Percentiles rank a stretch among this genome's conserved stretches.
Evolutionary conservation across 2,797 vertebrate species (phyloP).

Genomic region (Threskiornis aethiopicus): DNA sequence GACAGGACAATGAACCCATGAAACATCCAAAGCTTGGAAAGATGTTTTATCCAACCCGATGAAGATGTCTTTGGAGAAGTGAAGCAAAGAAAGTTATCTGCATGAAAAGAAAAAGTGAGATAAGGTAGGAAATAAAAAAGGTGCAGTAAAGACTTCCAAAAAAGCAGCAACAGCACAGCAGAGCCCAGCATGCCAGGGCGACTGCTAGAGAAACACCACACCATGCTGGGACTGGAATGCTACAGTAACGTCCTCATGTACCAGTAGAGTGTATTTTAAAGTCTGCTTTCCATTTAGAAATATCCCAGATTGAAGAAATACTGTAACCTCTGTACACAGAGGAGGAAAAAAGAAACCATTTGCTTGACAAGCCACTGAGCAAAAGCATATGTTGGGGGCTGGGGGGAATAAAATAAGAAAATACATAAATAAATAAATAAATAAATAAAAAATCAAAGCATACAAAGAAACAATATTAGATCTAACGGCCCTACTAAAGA

Average conservation of each 20-base stretch:
- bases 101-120: conserved; percentile 75
- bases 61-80: conserved; percentile 86
- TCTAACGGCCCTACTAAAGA: not conserved
- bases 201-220: conserved; percentile 11
- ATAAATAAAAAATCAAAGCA: not conserved
- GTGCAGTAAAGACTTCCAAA: conserved; percentile 65
- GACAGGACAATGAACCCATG: conserved; percentile 75
- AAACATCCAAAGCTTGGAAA: conserved; percentile 84
- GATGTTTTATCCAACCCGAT: conserved; percentile 81
- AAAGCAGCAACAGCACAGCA: not conserved
- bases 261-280: not conserved
- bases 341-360: not conserved
- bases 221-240: not conserved
- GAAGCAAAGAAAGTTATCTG: conserved; percentile 96
- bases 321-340: not conserved
- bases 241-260: not conserved
- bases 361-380: not conserved
- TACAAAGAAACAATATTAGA: not conserved
- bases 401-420: not conserved
- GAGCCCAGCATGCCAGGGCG: conserved; percentile 13
- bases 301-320: not conserved
- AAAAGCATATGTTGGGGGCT: not conserved
- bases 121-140: conserved; percentile 69
- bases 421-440: not conserved
- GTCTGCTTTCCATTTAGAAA: not conserved